These are phyloP conservation scores for Coregonus clupeaformis DNA, from an alignment of 2,113 vertebrate genomes.

Conservation along the genomic window DNA sequence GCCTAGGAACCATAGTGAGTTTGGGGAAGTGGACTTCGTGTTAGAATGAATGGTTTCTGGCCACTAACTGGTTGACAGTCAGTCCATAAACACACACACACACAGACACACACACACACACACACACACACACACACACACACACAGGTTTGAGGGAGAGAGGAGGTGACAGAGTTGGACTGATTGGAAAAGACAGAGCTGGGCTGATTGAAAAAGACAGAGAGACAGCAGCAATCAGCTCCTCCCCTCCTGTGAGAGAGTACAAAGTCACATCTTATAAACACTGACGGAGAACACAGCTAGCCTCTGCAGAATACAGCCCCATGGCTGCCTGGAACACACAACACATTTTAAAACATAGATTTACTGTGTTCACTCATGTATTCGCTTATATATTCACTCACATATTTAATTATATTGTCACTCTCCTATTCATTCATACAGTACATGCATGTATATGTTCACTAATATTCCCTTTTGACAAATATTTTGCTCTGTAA, in stretches of 20 bases:
- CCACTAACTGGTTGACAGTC: conserved; percentile 48
- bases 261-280: conserved; percentile 53
- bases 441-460: conserved; percentile 3
- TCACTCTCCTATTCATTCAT: background rate
- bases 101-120: background rate
- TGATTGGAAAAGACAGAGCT: conserved; percentile 57
- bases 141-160: conserved; percentile 47
- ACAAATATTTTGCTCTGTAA: conserved; percentile 2
- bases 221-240: conserved; percentile 61
- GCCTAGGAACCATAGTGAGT: background rate
- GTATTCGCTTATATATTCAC: too few species aligned
- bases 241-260: conserved; percentile 43
- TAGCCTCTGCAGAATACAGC: conserved; percentile 12
- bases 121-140: background rate
- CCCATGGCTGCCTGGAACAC: conserved; percentile 5
- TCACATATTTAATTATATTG: too few species aligned
- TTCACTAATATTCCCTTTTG: conserved; percentile 8
- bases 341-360: background rate
- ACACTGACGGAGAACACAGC: conserved; percentile 12
- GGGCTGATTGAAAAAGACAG: conserved; percentile 60
- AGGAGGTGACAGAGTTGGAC: conserved; percentile 46
- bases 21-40: background rate
- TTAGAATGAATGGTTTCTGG: conserved; percentile 46
- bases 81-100: conserved; percentile 24
- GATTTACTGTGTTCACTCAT: too few species aligned